These are phyloP conservation scores for Noctua pronuba DNA, from an alignment of 2,888 invertebrate species.

Conservation along the genomic window DNA sequence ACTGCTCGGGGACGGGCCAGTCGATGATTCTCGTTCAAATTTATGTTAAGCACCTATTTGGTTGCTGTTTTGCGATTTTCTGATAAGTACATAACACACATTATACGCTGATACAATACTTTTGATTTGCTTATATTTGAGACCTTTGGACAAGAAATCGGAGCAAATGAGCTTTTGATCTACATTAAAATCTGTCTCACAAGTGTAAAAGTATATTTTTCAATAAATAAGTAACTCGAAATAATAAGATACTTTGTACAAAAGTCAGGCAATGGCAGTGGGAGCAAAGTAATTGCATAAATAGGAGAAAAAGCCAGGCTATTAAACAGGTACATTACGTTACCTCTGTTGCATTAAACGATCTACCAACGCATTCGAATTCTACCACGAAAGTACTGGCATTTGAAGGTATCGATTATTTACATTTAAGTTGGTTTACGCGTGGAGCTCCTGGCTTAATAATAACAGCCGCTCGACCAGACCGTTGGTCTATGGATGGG, in stretches of 20 bases:
- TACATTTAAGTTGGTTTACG: too few relatives aligned
- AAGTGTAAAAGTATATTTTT: background rate
- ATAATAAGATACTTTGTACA: slow-evolving; percentile 19
- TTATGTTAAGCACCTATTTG: slow-evolving; percentile 71
- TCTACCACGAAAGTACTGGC: slow-evolving; percentile 23
- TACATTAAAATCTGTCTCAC: background rate
- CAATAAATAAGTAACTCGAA: background rate
- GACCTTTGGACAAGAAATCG: slow-evolving; percentile 23
- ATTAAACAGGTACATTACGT: slow-evolving; percentile 44
- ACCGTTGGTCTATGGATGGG: too few relatives aligned
- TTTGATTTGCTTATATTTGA: slow-evolving; percentile 17
- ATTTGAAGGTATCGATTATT: slow-evolving; percentile 21
- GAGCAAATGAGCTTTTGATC: slow-evolving; percentile 7
- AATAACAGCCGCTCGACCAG: too few relatives aligned
- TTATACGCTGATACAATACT: slow-evolving; percentile 20
- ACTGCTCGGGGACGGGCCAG: slow-evolving; percentile 83
- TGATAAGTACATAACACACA: slow-evolving; percentile 51
- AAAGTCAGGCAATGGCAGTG: slow-evolving; percentile 20
- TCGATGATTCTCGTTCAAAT: slow-evolving; percentile 73
- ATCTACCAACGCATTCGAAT: slow-evolving; percentile 54
- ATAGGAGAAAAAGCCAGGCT: slow-evolving; percentile 47
- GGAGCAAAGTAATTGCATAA: slow-evolving; percentile 43
- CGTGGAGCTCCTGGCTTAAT: too few relatives aligned
- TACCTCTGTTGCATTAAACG: slow-evolving; percentile 40
- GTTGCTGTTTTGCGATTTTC: slow-evolving; percentile 63